Evolutionary conservation across 2,113 vertebrate species (phyloP), one percentile per base, ranked within the genome.

Genomic region (Dromaius novaehollandiae): DNA sequence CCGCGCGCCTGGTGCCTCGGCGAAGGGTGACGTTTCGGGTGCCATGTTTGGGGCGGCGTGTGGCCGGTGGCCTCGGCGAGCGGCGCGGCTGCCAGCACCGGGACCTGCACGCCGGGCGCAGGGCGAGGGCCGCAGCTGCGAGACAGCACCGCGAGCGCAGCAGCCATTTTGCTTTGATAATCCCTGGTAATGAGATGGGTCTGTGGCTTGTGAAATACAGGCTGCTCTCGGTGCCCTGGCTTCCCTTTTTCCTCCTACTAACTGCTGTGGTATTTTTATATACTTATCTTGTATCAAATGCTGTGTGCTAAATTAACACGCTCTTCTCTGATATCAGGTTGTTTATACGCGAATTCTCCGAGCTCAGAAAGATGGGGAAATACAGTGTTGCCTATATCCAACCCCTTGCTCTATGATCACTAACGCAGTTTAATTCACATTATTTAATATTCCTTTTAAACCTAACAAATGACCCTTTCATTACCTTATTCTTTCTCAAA

Each of bases 141-240:
- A 73, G 55, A 58, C 91, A 9, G 71, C 61, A 58, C 48, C n/a
- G 75, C 66, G 81, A 50, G 75, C 68, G 78, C 86, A 15, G 93
- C 25, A 36, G 93, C 93, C 94, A 82, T 96, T 82, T 91, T 96
- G 90, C 77, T 36, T 24, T 18, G 76, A 15, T 78, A 53, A 80
- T 88, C 44, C 77, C 84, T 2, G 65, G 66, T 22, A 24, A 40
- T 25, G 25, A 10, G 77, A 26, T n/a, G 44, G 40, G 71, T 60
- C 46, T 22, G 77, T 5, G 68, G 42, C 17, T 44, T 3, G 36
- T 11, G 58, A n/a, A 25, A 6, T 1, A 4, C 38, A 1, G 74
- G 58, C 48, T 5, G 46, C 0, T 6, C 5, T 44, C 86, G 12
- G 80, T 30, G 34, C 42, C 42, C 32, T 0, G 63, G 16, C 36